Evolutionary conservation across 2,888 invertebrate genomes (phyloP).

Genomic region (Carpatolechia fugitivella): DNA sequence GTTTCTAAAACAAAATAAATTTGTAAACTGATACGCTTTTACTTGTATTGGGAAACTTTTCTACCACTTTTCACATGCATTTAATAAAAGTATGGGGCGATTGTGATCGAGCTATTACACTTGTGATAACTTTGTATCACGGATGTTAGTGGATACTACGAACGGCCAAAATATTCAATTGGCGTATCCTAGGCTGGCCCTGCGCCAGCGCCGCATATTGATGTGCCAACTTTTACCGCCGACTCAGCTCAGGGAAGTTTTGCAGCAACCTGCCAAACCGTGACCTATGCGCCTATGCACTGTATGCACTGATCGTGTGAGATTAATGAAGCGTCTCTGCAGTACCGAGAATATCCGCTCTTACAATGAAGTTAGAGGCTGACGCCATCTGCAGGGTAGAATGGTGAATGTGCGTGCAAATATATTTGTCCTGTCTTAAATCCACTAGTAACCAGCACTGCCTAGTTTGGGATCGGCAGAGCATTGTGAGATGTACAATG

Average conservation of each 20-base stretch:
- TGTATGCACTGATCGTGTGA: background rate
- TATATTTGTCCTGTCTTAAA: no score
- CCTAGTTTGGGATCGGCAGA: no score
- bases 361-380: no score
- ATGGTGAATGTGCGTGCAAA: background rate
- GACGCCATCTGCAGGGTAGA: no score
- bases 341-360: background rate
- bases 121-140: slow-evolving; percentile 58
- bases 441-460: no score
- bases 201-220: slow-evolving; percentile 67
- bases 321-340: background rate
- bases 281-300: slow-evolving; percentile 32
- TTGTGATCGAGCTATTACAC: slow-evolving; percentile 54
- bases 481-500: no score
- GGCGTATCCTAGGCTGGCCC: slow-evolving; percentile 68
- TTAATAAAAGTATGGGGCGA: slow-evolving; percentile 21
- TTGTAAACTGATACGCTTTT: no score
- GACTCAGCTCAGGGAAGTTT: slow-evolving; percentile 60
- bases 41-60: background rate
- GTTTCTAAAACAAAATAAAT: no score
- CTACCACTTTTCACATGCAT: no score
- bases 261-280: slow-evolving; percentile 58
- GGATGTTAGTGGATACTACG: background rate
- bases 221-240: slow-evolving; percentile 67
- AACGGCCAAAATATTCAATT: slow-evolving; percentile 71